Evolutionary conservation across 2,797 vertebrate species (phyloP).

Genomic region (Pseudocheirus occidentalis): DNA sequence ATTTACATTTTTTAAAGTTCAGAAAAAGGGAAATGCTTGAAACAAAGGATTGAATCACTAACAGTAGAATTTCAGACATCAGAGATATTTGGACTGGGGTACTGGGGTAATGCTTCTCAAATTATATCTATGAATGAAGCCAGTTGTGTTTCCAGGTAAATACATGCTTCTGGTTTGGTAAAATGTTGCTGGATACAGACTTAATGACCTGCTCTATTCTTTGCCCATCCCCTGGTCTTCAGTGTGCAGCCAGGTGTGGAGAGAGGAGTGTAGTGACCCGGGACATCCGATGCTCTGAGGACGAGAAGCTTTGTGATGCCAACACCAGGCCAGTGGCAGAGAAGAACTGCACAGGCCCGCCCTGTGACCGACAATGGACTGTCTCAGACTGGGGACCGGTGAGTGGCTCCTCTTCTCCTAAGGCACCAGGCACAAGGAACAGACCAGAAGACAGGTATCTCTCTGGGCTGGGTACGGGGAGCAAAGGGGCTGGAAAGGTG

Average conservation of each 20-base stretch:
- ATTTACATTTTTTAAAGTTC: not conserved
- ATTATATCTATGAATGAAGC: not conserved
- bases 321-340: conserved; percentile 86
- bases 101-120: not conserved
- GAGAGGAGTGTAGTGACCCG: conserved; percentile 90
- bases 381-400: conserved; percentile 98
- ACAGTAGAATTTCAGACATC: not conserved
- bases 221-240: not conserved
- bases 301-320: conserved; percentile 90
- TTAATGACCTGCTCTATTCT: rapidly evolving
- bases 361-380: conserved; percentile 98
- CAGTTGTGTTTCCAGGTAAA: not conserved
- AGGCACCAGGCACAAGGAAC: rapidly evolving
- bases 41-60: not conserved
- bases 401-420: conserved; percentile 68
- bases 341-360: conserved; percentile 95
- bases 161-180: not conserved
- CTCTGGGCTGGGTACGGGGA: not conserved
- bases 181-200: rapidly evolving
- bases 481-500: not conserved
- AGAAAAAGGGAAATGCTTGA: not conserved
- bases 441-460: not conserved
- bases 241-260: conserved; percentile 96
- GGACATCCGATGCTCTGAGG: conserved; percentile 96
- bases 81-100: not conserved